Conservation (phyloP, 2,797 vertebrate species). For the Poeciliopsis turneri region DNA sequence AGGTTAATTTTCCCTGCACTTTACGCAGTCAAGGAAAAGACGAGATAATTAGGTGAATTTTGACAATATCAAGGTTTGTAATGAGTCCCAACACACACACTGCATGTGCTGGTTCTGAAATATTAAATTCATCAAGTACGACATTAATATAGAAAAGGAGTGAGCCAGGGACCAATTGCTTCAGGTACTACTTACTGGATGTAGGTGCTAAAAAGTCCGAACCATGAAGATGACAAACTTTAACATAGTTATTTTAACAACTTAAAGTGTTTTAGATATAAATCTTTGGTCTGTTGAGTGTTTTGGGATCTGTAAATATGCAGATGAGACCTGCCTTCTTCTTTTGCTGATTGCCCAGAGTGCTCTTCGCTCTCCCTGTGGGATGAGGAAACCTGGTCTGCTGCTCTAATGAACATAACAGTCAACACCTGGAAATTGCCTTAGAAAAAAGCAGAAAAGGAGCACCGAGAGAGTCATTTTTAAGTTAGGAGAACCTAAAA, state of each 20-base stretch:
- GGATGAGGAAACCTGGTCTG: neutral
- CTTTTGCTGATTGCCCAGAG: conserved; percentile 6
- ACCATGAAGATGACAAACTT: neutral
- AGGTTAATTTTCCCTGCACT: neutral
- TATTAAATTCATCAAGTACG: neutral
- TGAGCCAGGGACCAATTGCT: neutral
- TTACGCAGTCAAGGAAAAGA: neutral
- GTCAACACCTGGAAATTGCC: conserved; percentile 4
- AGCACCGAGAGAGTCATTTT: neutral
- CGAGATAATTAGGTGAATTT: neutral
- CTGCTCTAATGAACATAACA: neutral
- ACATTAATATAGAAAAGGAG: neutral
- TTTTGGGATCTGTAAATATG: conserved; percentile 1
- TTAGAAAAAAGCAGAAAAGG: neutral
- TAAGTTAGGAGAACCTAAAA: conserved; percentile 3
- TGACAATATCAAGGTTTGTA: neutral
- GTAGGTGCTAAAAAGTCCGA: neutral
- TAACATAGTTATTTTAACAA: neutral
- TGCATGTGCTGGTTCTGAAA: neutral
- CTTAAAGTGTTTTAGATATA: neutral
- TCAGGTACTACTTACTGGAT: neutral
- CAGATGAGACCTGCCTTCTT: neutral
- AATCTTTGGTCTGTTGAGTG: neutral
- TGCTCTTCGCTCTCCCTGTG: neutral
- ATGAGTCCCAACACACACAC: neutral